Percentiles rank a stretch among this genome's conserved stretches.
phyloP scores from a whole-genome alignment of 2,113 vertebrate genomes.

The Chloroceryle aenea region DNA sequence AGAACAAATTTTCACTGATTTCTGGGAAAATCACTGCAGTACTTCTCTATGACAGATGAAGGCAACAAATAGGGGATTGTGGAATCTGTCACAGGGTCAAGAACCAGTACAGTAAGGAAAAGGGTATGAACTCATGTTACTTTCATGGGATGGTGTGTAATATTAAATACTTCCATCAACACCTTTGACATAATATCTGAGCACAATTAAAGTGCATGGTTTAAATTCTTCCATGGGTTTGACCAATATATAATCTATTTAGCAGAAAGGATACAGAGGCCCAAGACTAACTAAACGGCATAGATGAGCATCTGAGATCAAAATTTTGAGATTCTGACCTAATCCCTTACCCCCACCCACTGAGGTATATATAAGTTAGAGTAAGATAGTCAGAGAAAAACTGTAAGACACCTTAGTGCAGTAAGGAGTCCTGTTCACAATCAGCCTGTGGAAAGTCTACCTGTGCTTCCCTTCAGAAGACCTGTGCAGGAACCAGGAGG shows the following conservation, averaged over 20 bases:
- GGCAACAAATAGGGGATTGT: not conserved
- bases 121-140: not conserved
- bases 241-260: too few relatives aligned
- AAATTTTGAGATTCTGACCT: not conserved
- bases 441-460: not conserved
- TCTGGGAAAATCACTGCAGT: not conserved
- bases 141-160: not conserved
- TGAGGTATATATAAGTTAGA: fast-evolving
- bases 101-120: not conserved
- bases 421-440: not conserved
- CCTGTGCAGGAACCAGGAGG: not conserved
- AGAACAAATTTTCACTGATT: not conserved
- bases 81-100: not conserved
- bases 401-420: not conserved
- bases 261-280: too few relatives aligned
- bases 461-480: not conserved
- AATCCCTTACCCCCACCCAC: not conserved
- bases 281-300: not conserved
- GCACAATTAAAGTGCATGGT: not conserved
- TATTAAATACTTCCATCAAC: not conserved
- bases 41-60: not conserved
- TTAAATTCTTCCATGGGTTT: not conserved
- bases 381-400: not conserved
- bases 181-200: not conserved
- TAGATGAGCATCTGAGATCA: not conserved